Percentiles rank a stretch among this genome's conserved stretches.
These are phyloP conservation scores for Rhyzopertha dominica DNA, from an alignment of 1,140 invertebrate species.

Conservation along the genomic window DNA sequence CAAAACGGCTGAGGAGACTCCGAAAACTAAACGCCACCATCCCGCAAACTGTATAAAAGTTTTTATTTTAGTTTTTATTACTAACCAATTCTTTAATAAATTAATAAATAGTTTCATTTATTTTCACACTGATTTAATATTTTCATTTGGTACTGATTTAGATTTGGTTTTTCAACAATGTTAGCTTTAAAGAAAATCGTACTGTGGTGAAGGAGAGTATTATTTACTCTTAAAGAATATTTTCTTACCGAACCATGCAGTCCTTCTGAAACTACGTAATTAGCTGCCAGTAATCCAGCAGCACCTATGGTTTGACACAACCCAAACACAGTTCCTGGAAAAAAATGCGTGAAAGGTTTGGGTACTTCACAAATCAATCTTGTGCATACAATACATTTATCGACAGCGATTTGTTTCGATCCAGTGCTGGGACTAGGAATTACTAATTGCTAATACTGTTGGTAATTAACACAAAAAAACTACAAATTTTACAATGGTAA, in stretches of 20 bases:
- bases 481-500: no score
- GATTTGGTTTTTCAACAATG: not conserved
- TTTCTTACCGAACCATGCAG: conserved; percentile 56
- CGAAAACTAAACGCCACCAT: conserved; percentile 55
- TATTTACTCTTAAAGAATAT: conserved; percentile 19
- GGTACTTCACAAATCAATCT: no score
- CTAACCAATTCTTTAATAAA: not conserved
- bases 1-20: conserved; percentile 52
- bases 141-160: not conserved
- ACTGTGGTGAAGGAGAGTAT: conserved; percentile 2
- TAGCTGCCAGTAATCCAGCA: conserved; percentile 53
- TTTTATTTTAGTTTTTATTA: not conserved
- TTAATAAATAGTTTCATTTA: conserved; percentile 2
- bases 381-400: no score
- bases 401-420: no score
- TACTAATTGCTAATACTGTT: no score
- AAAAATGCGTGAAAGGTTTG: no score
- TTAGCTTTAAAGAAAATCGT: no score
- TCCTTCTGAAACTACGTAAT: conserved; percentile 56
- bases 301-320: conserved; percentile 55
- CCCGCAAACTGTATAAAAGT: conserved; percentile 49
- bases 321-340: conserved; percentile 52
- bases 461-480: no score
- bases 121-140: no score
- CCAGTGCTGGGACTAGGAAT: no score